These are phyloP conservation scores for Malaclemys terrapin DNA, from an alignment of 2,113 vertebrate species.

Conservation along the genomic window DNA sequence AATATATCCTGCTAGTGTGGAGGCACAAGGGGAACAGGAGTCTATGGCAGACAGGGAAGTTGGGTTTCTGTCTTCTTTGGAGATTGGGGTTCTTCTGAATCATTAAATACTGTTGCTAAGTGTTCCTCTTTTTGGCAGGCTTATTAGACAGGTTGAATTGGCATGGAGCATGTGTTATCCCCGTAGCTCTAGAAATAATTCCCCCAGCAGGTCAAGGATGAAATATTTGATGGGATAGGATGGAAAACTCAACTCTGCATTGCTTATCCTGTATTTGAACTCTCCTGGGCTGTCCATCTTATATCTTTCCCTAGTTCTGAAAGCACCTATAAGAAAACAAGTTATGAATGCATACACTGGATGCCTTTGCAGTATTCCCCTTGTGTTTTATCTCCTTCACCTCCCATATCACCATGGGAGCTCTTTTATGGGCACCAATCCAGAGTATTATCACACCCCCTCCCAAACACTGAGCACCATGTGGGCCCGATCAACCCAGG, in stretches of 20 bases:
- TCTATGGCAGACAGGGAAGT: fast-evolving
- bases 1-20: not conserved
- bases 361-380: too few species aligned
- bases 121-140: not conserved
- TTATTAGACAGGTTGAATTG: not conserved
- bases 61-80: not conserved
- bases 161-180: not conserved
- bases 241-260: not conserved
- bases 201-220: not conserved
- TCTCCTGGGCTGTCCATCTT: not conserved
- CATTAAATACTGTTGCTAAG: not conserved
- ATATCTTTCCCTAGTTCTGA: not conserved
- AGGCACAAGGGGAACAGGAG: not conserved
- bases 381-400: not conserved
- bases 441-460: not conserved
- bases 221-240: not conserved
- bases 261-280: not conserved
- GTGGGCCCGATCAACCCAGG: not conserved
- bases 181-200: not conserved
- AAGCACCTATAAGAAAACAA: not conserved
- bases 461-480: not conserved
- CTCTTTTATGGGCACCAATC: not conserved
- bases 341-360: not conserved
- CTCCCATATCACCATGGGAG: not conserved
- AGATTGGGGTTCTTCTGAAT: not conserved